Base-by-base conservation (phyloP, 2,113 vertebrate species). In the Oncorhynchus clarkii region DNA sequence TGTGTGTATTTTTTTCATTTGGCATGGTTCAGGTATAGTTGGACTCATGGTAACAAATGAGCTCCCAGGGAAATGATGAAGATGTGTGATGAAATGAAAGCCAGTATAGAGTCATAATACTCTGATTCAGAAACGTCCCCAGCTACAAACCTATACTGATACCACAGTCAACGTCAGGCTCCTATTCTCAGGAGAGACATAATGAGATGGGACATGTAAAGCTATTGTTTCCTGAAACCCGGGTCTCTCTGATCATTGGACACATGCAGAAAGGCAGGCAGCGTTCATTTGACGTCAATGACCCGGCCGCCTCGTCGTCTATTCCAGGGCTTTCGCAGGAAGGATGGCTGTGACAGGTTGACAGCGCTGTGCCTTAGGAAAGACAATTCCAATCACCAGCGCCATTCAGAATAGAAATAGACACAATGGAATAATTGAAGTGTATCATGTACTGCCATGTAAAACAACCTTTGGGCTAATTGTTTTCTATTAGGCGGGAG, bases 391-490 rank as follows among this genome's bases (percentile, higher is more conserved):
- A 89, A 89, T 91, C 89, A 89, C 80, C 51, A 49, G 64, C 27
- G 65, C 62, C 84, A 82, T 88, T 87, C 84, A 87, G 74, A 80
- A 87, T 45, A 54, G 3, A 54, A 87, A 74, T 80, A 74, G 74
- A 80, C 86, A 88, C 86, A 88, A 88, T 85, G 66, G 84, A 83
- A 77, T 81, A 88, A 90, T 82, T 88, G 85, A 79, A 87, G 87
- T 87, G 79, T 87, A 80, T 87, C 84, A 84, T 87, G 90, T 89
- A 85, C 89, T 69, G 79, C 78, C 86, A 80, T 90, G 90, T 92
- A 88, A 85, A 89, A 90, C 89, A 90, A 89, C 82, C 86, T 88
- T 89, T 86, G 78, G 78, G 87, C 88, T 92, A 90, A 91, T 91
- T 91, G 87, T 89, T 90, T 87, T 87, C 88, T 88, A 89, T 90